Percentiles rank a stretch among this genome's conserved stretches.
Evolutionary conservation across 2,888 invertebrate species (phyloP).

Genomic region (Stenchaetothrips biformis): DNA sequence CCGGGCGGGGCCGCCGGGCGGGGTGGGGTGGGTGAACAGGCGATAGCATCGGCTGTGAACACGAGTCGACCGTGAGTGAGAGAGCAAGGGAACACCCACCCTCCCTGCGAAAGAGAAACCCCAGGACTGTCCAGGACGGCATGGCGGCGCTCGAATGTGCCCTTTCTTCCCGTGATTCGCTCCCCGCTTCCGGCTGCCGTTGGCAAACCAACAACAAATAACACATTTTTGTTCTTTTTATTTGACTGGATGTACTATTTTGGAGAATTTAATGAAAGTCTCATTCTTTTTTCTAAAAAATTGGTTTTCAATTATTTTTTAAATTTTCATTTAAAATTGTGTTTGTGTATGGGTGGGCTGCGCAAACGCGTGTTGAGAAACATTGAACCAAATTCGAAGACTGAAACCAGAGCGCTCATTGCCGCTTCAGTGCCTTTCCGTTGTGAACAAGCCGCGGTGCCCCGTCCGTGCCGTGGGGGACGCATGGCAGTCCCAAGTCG

Average conservation of each 20-base stretch:
- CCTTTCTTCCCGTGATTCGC: not conserved
- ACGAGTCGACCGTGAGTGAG: no score
- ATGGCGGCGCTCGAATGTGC: not conserved
- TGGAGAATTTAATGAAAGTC: no score
- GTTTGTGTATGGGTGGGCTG: no score
- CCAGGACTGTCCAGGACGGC: not conserved
- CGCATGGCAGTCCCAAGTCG: not conserved
- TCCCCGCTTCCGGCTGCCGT: not conserved
- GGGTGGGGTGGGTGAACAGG: not conserved
- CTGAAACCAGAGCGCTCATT: no score
- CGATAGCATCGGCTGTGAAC: not conserved
- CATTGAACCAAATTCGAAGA: no score
- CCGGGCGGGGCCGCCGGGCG: not conserved
- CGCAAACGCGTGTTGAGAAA: not conserved
- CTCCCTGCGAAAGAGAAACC: slow-evolving; percentile 2
- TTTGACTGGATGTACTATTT: no score
- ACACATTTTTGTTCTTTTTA: no score
- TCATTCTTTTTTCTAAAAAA: not conserved
- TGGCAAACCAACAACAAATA: no score
- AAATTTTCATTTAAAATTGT: no score
- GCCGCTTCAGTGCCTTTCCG: not conserved
- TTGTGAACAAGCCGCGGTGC: not conserved
- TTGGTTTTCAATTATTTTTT: no score
- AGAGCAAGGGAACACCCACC: no score
- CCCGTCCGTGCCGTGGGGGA: not conserved